Evolutionary conservation across 2,888 invertebrate species (phyloP).

Genomic region (Xylota segnis): DNA sequence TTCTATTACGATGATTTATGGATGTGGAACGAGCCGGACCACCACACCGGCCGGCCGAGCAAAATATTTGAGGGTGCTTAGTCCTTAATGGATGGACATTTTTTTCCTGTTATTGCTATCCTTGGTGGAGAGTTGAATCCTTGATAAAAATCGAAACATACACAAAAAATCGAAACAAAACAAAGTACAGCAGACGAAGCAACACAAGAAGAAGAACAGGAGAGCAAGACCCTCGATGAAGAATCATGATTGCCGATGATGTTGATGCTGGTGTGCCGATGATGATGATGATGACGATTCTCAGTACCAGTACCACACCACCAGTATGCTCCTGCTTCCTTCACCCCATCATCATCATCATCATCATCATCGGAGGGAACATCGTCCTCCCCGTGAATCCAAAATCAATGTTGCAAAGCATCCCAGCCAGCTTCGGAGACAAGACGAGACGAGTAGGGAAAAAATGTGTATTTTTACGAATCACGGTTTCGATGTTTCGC

Average conservation of each 20-base stretch:
- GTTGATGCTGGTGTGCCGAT: conserved; percentile 69
- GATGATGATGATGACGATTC: conserved; percentile 74
- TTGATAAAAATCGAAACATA: conserved; percentile 69
- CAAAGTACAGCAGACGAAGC: conserved; percentile 23
- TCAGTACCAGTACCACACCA: conserved; percentile 76
- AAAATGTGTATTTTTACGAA: conserved; percentile 84
- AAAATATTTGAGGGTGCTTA: conserved; percentile 76
- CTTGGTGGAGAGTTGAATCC: conserved; percentile 66
- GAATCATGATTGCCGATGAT: conserved; percentile 76
- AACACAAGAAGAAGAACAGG: conserved; percentile 9
- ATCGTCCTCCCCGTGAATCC: conserved; percentile 58
- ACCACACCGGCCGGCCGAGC: background rate
- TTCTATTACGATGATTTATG: conserved; percentile 77
- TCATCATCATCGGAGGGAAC: no score
- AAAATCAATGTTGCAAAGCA: conserved; percentile 65
- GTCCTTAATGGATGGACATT: conserved; percentile 75
- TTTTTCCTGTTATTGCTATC: conserved; percentile 73
- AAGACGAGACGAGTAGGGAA: conserved; percentile 66
- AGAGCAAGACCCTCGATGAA: conserved; percentile 72
- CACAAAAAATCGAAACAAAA: conserved; percentile 55
- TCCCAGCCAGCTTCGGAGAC: conserved; percentile 44
- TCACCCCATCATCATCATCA: conserved; percentile 35
- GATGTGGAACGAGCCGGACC: conserved; percentile 73
- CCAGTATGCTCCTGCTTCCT: conserved; percentile 12
- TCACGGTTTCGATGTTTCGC: conserved; percentile 85